Evolutionary conservation across 2,797 vertebrate species (phyloP).

Genomic region (Anableps anableps): DNA sequence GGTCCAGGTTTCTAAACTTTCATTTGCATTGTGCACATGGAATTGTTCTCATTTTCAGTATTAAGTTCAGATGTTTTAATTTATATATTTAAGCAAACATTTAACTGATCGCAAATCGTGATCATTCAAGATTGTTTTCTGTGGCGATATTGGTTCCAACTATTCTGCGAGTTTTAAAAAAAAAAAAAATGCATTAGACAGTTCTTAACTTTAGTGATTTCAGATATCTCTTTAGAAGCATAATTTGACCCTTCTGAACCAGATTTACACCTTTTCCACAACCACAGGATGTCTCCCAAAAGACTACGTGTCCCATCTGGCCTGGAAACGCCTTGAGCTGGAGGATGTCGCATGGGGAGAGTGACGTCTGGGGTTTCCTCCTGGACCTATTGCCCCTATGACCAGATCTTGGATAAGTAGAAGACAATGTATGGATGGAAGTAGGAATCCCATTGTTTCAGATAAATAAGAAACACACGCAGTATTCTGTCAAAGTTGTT

Average conservation of each 20-base stretch:
- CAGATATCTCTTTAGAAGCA: neutral
- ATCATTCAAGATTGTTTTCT: neutral
- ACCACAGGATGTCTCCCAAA: neutral
- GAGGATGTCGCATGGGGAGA: neutral
- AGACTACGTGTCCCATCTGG: neutral
- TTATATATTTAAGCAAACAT: neutral
- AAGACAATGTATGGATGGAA: too few species aligned
- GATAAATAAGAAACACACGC: neutral
- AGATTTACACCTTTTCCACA: neutral
- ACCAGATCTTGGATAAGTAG: too few species aligned
- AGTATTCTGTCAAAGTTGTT: slow-evolving; percentile 38
- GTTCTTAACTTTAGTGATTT: neutral
- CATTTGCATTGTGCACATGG: neutral
- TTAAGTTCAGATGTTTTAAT: neutral
- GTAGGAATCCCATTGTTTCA: neutral
- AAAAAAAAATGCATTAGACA: too few species aligned
- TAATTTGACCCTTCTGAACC: neutral
- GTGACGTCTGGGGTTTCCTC: neutral
- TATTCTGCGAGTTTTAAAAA: neutral
- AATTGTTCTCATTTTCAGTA: neutral
- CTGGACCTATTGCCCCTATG: neutral
- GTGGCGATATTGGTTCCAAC: neutral
- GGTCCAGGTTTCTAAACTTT: neutral
- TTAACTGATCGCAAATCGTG: neutral
- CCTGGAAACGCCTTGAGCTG: neutral